phyloP scores from a whole-genome alignment of 2,113 vertebrate genomes.

The Megatriorchis doriae region DNA sequence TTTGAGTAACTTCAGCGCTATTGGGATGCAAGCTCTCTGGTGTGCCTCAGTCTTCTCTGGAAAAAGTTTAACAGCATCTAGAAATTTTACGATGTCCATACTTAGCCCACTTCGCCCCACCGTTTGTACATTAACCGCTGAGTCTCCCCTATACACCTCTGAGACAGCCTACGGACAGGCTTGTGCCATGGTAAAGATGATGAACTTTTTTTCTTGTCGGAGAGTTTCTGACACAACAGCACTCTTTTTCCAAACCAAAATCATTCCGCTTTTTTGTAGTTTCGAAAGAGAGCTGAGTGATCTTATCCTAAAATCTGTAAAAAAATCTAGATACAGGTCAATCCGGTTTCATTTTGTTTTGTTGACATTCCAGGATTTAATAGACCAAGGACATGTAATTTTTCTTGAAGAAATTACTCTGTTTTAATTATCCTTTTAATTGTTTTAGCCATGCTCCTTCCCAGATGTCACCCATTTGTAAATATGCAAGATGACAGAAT shows the following conservation, averaged over 20 bases:
- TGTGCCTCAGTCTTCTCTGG: neutral
- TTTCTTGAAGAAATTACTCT: neutral
- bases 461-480: neutral
- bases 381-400: neutral
- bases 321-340: neutral
- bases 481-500: neutral
- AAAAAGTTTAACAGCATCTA: neutral
- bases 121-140: fast-evolving
- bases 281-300: neutral
- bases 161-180: neutral
- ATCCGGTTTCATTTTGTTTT: fast-evolving
- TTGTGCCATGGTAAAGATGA: neutral
- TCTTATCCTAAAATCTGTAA: neutral
- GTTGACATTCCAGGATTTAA: neutral
- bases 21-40: too few species aligned
- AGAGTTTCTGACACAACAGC: neutral
- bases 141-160: neutral
- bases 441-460: neutral
- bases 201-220: neutral
- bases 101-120: too few species aligned
- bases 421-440: too few species aligned
- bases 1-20: too few species aligned
- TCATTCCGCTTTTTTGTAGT: neutral
- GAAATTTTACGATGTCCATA: fast-evolving
- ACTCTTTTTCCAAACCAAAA: neutral